These are phyloP conservation scores for Alsophila aescularia DNA, from an alignment of 2,888 invertebrate species.

Conservation along the genomic window DNA sequence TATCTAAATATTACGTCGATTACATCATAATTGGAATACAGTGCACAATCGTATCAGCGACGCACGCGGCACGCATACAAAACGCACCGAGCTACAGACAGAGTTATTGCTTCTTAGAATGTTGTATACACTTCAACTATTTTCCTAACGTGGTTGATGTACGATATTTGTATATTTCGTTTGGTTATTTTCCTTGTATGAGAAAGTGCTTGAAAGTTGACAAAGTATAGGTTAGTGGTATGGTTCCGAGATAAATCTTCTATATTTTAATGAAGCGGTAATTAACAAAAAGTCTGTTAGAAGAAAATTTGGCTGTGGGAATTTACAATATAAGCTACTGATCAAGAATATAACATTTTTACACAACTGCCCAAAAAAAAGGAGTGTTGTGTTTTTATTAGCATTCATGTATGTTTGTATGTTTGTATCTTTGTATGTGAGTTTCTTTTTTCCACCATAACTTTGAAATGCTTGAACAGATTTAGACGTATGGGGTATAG, in stretches of 20 bases:
- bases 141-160: constrained; percentile 7
- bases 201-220: neutral
- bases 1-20: constrained; percentile 19
- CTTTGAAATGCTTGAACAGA: no score
- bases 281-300: no score
- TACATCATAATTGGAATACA: constrained; percentile 12
- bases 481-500: no score
- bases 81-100: constrained; percentile 7
- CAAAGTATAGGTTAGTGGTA: neutral
- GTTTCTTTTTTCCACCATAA: no score
- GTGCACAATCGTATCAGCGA: constrained; percentile 17
- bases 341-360: no score
- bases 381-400: no score
- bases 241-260: neutral
- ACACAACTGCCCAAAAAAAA: no score
- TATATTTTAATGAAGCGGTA: no score
- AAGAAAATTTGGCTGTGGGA: no score
- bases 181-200: constrained; percentile 14
- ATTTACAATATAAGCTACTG: no score
- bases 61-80: constrained; percentile 22
- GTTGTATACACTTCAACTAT: constrained; percentile 7
- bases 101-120: constrained; percentile 22
- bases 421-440: no score
- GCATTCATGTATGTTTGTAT: no score
- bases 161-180: constrained; percentile 12